Conservation (phyloP, 1,140 invertebrate genomes). For the Bombus balteatus region DNA sequence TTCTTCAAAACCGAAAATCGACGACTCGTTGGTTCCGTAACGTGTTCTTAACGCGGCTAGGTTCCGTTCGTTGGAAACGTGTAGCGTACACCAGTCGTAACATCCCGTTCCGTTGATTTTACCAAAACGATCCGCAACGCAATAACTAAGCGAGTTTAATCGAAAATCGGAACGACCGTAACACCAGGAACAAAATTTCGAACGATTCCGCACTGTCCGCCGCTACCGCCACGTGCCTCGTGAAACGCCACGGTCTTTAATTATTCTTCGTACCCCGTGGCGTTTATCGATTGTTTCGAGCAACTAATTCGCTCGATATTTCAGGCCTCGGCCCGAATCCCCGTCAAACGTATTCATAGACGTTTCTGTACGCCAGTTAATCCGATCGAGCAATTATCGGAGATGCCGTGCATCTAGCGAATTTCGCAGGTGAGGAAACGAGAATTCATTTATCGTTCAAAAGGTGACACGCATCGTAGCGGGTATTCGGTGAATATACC, state of each 20-base stretch:
- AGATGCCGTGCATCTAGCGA: too few species aligned
- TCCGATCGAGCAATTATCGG: slow-evolving; percentile 11
- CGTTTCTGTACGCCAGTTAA: not conserved
- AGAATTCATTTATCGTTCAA: too few species aligned
- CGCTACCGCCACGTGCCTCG: too few species aligned
- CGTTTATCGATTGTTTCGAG: not conserved
- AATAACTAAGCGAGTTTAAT: slow-evolving; percentile 48
- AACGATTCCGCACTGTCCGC: not conserved
- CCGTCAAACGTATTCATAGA: not conserved
- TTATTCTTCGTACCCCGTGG: not conserved
- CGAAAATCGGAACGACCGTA: not conserved
- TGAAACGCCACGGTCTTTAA: not conserved
- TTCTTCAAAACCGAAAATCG: slow-evolving; percentile 18
- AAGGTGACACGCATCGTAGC: too few species aligned
- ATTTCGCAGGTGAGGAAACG: too few species aligned
- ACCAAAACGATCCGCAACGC: not conserved
- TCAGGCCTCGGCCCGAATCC: not conserved
- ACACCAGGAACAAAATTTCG: not conserved
- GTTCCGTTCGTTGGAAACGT: not conserved
- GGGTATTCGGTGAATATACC: too few species aligned
- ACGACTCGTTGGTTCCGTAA: not conserved
- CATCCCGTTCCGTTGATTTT: not conserved
- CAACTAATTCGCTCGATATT: not conserved
- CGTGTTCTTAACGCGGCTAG: not conserved
- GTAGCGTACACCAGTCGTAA: too few species aligned